phyloP scores from a whole-genome alignment of 2,888 invertebrate genomes.

The Vanessa cardui region DNA sequence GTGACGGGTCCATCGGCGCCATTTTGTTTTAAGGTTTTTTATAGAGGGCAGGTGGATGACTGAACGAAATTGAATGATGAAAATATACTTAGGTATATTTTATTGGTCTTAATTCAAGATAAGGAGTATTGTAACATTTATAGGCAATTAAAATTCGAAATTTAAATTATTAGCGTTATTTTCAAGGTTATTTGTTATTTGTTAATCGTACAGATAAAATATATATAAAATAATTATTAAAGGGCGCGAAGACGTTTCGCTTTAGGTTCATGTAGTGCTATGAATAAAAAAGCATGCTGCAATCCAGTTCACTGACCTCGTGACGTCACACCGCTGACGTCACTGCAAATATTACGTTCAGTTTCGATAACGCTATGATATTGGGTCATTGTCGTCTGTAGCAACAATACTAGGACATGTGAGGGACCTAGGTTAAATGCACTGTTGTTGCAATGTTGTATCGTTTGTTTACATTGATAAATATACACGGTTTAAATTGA shows the following conservation, averaged over 20 bases:
- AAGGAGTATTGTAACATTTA: neutral
- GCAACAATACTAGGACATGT: conserved; percentile 21
- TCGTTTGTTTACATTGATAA: neutral
- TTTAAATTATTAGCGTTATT: neutral
- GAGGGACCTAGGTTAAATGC: conserved; percentile 20
- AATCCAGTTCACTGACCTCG: conserved; percentile 39
- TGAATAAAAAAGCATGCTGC: conserved; percentile 18
- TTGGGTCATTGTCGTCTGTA: conserved; percentile 53
- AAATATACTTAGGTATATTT: neutral
- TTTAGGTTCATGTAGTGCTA: neutral
- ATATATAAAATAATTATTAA: neutral
- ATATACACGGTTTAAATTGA: neutral
- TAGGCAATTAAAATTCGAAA: neutral
- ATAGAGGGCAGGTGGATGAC: conserved; percentile 16
- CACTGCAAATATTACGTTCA: conserved; percentile 40
- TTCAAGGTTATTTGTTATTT: neutral
- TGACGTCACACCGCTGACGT: conserved; percentile 46
- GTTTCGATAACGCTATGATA: conserved; percentile 49
- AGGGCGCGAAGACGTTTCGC: neutral
- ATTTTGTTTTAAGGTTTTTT: conserved; percentile 24
- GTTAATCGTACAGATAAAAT: neutral
- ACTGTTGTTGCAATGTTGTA: neutral
- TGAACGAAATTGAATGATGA: neutral
- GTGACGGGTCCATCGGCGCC: conserved; percentile 44
- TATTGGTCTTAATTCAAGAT: neutral